phyloP scores from a whole-genome alignment of 2,888 invertebrate genomes.

The Chrysina gloriosa region DNA sequence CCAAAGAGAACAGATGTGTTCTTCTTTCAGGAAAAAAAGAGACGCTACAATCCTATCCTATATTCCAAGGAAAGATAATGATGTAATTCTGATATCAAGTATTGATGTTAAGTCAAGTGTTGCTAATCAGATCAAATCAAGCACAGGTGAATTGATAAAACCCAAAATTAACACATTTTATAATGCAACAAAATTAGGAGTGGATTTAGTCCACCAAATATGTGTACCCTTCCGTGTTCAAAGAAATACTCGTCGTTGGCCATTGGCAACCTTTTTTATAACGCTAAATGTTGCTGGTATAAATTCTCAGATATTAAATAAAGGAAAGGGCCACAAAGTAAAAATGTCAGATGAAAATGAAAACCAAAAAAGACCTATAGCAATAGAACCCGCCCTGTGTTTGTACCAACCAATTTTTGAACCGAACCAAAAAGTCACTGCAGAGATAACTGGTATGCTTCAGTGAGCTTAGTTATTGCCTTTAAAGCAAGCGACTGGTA shows the following conservation, averaged over 20 bases:
- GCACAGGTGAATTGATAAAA: background rate
- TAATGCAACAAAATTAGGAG: background rate
- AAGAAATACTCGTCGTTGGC: background rate
- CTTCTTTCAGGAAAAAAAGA: background rate
- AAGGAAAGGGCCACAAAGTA: background rate
- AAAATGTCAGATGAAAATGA: too few species aligned
- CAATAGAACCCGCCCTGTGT: too few species aligned
- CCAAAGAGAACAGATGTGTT: background rate
- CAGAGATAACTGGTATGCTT: too few species aligned
- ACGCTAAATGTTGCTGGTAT: background rate
- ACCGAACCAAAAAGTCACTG: too few species aligned
- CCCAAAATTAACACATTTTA: background rate
- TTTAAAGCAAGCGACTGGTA: too few species aligned
- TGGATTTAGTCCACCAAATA: background rate
- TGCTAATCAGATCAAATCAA: background rate
- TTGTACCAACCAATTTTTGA: too few species aligned
- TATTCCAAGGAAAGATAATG: background rate
- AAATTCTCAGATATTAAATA: background rate
- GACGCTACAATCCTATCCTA: background rate
- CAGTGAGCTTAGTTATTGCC: too few species aligned
- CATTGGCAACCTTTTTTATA: background rate
- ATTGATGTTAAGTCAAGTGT: background rate
- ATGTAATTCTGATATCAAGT: background rate
- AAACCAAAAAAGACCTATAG: too few species aligned
- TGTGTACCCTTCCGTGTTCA: background rate